Conservation (phyloP, 2,797 vertebrate species). For the Chloroceryle inda region DNA sequence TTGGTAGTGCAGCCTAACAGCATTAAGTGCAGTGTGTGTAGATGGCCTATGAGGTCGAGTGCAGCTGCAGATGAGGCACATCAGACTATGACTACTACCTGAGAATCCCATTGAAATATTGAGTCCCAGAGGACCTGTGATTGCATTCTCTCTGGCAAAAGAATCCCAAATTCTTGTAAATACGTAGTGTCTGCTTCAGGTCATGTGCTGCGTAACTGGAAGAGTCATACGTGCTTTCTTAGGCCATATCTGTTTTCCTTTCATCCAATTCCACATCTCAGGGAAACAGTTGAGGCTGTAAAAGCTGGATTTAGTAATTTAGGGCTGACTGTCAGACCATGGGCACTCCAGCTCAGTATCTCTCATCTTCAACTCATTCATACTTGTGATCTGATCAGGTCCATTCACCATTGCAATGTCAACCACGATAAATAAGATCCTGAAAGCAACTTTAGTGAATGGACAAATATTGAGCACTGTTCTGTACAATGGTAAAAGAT, state of each 20-base stretch:
- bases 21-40: background rate
- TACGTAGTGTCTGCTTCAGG: background rate
- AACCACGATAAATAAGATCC: background rate
- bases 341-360: background rate
- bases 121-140: background rate
- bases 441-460: background rate
- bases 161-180: slow-evolving; percentile 35
- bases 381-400: background rate
- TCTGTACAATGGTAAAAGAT: background rate
- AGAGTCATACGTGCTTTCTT: background rate
- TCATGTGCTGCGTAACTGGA: slow-evolving; percentile 18
- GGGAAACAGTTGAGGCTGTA: background rate
- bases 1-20: background rate
- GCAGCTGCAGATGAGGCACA: slow-evolving; percentile 41
- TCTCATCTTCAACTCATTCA: slow-evolving; percentile 8
- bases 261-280: background rate
- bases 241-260: slow-evolving; percentile 23
- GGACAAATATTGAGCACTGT: background rate
- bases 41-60: background rate
- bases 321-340: slow-evolving; percentile 5
- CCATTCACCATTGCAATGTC: background rate
- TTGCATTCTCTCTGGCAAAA: slow-evolving; percentile 42
- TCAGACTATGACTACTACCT: slow-evolving; percentile 43
- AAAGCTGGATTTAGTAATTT: background rate
- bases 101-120: slow-evolving; percentile 1